Evolutionary conservation across 1,140 invertebrate genomes (phyloP).

Genomic region (Drosophila simulans): DNA sequence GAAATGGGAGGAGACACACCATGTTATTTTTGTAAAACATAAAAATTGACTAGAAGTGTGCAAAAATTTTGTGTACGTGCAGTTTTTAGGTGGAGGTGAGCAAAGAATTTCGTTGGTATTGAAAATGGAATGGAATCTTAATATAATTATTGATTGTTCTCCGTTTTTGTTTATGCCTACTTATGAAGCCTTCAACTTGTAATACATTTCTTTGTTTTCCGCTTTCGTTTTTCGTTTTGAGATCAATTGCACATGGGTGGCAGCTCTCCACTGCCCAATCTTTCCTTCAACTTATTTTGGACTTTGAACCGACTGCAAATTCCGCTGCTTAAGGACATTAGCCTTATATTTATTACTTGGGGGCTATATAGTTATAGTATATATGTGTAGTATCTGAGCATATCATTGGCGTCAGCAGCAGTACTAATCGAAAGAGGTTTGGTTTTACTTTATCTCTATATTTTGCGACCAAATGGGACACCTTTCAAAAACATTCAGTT

Average conservation of each 20-base stretch:
- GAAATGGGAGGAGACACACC: constrained; percentile 41
- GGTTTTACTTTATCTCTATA: constrained; percentile 47
- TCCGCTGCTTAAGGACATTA: constrained; percentile 7
- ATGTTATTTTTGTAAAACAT: constrained; percentile 63
- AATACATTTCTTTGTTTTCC: constrained; percentile 37
- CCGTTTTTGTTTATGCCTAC: constrained; percentile 32
- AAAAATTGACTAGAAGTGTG: constrained; percentile 58
- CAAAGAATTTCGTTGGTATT: constrained; percentile 42
- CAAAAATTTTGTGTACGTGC: constrained; percentile 37
- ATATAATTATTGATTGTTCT: constrained; percentile 52
- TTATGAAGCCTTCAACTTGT: constrained; percentile 45
- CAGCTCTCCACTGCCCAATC: background rate
- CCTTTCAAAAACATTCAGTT: constrained; percentile 36
- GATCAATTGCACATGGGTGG: constrained; percentile 51
- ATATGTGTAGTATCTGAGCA: constrained; percentile 41
- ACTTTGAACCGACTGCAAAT: constrained; percentile 18
- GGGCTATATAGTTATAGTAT: constrained; percentile 16
- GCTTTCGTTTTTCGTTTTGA: constrained; percentile 39
- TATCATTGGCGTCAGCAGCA: constrained; percentile 33
- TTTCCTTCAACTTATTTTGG: constrained; percentile 2
- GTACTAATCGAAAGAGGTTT: constrained; percentile 44
- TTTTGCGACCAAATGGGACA: constrained; percentile 53
- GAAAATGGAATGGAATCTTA: constrained; percentile 56
- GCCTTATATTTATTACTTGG: constrained; percentile 18
- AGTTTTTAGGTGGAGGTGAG: constrained; percentile 16